phyloP scores from a whole-genome alignment of 2,113 vertebrate genomes.

The Alectura lathami region DNA sequence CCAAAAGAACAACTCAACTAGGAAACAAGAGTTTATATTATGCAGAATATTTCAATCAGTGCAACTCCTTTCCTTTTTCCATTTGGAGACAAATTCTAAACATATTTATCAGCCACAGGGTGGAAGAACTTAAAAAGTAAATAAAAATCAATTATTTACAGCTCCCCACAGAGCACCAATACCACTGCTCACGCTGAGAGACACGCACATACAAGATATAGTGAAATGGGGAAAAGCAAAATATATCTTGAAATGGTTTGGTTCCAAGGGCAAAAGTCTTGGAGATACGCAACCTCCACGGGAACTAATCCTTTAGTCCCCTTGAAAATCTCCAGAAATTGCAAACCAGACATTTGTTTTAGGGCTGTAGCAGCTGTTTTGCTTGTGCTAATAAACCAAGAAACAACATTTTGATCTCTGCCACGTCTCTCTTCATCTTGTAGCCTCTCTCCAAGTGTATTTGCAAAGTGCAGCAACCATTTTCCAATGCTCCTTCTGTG shows the following conservation, averaged over 20 bases:
- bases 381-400: background rate
- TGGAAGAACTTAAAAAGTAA: background rate
- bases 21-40: fast-evolving
- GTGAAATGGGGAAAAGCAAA: background rate
- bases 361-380: background rate
- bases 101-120: background rate
- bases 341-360: background rate
- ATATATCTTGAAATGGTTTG: background rate
- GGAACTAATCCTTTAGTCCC: background rate
- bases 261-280: background rate
- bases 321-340: background rate
- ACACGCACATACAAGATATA: background rate
- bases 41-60: background rate
- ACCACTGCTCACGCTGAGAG: background rate
- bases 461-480: background rate
- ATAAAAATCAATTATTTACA: background rate
- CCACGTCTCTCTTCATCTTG: background rate
- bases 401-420: background rate
- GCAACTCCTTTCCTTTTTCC: fast-evolving
- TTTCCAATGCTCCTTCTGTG: background rate
- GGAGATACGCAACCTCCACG: background rate
- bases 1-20: background rate
- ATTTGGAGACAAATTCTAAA: background rate
- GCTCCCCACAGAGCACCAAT: background rate
- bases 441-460: background rate